Evolutionary conservation across 37 sponge, comb jelly and placozoan genomes (phyloP), one percentile per base, ranked within the genome.

Genomic region (Ephydatia muelleri): DNA sequence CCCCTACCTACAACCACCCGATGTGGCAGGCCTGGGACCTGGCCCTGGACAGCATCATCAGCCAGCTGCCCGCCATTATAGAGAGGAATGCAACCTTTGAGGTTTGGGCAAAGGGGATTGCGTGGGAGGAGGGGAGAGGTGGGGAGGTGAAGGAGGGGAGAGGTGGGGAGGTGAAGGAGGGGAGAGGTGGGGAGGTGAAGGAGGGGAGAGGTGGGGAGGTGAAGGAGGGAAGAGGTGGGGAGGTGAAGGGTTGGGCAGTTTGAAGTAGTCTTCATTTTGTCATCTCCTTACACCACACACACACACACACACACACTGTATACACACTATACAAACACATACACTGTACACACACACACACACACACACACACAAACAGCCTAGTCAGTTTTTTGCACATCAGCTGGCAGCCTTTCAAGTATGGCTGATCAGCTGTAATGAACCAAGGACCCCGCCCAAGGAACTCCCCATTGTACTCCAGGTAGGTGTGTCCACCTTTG

Each of bases 401-500:
- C 99, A 99, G 84, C 85, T 99, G 80, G 83, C 89, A 34, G 96
- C 96, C 13, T 99, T 99, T 71, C 92, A 95, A 33, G 95, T 97
- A 23, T 97, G 98, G 93, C 89, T 97, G n/a, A 64, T 87, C 12
- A 89, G 87, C 38, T 83, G 92, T 16, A 70, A 85, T 3, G 74
- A 93, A 5, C 48, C 40, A 21, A 33, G 36, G 48, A 79, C 35
- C 0, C 95, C 92, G 8, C 97, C 97, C 0, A 80, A 95, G 67
- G 97, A 99, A 73, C 91, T 99, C 5, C 99, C 99, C 0, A 96
- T 99, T 25, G 88, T 99, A 32, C 79, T 98, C 25, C 99, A 98
- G 96, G 97, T 97, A 73, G 16, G 64, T 49, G 16, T 74, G 30
- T 34, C 29, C n/a, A 21, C 22, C 81, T 29, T 33, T 30, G 75